A percentile compares a stretch with the other conserved stretches of the same genome.
Evolutionary conservation across 1,140 invertebrate species (phyloP).

Genomic region (Euwallacea fornicatus): DNA sequence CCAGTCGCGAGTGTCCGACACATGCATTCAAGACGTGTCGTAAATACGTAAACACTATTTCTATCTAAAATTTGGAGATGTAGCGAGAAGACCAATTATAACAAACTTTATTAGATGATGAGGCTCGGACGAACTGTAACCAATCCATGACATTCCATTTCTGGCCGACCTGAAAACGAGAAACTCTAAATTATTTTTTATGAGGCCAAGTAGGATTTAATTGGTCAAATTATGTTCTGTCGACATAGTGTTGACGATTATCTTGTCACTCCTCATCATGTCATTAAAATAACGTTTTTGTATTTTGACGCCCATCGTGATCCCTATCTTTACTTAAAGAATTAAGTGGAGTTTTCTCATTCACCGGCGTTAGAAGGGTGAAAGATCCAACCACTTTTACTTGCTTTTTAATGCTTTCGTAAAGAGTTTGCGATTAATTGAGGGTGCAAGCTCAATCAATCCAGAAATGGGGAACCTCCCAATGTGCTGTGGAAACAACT

Average conservation of each 20-base stretch:
- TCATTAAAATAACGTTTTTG: slow-evolving; percentile 28
- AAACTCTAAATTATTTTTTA: neutral
- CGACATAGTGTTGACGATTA: slow-evolving; percentile 20
- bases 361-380: neutral
- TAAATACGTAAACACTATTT: neutral
- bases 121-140: no score
- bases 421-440: no score
- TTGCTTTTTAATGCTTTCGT: no score
- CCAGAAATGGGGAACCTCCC: no score
- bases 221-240: slow-evolving; percentile 23
- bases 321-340: slow-evolving; percentile 17
- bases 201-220: slow-evolving; percentile 10
- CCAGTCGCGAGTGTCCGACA: neutral
- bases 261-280: slow-evolving; percentile 19
- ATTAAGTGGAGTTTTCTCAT: slow-evolving; percentile 14
- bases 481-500: no score
- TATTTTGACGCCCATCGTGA: slow-evolving; percentile 12
- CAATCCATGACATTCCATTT: no score
- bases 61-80: neutral
- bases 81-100: no score
- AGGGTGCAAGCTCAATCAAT: no score
- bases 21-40: neutral
- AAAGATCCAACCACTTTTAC: no score
- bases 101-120: no score
- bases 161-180: no score